Evolutionary conservation across 2,797 vertebrate species (phyloP).

Genomic region (Ataeniobius toweri): DNA sequence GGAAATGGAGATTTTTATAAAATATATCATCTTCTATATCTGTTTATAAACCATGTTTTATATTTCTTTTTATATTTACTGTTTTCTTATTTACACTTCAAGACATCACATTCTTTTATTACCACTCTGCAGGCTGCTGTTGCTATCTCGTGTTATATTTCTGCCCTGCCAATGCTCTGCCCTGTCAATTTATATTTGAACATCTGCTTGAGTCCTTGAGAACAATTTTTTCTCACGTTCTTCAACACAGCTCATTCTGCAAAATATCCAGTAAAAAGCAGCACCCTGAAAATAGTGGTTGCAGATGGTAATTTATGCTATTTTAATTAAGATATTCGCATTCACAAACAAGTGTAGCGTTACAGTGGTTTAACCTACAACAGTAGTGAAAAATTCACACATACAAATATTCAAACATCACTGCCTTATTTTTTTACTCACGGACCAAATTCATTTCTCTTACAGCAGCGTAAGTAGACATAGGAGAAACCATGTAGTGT

Average conservation of each 20-base stretch:
- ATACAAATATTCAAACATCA: constrained; percentile 3
- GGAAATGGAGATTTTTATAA: constrained; percentile 27
- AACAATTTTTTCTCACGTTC: background rate
- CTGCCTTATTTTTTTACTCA: background rate
- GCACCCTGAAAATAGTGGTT: background rate
- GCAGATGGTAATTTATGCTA: background rate
- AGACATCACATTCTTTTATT: constrained; percentile 3
- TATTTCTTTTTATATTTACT: constrained; percentile 5
- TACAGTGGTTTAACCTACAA: background rate
- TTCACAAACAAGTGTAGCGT: background rate
- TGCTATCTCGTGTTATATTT: background rate
- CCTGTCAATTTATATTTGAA: background rate
- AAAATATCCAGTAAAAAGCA: background rate
- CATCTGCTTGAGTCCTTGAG: background rate
- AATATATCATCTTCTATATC: constrained; percentile 16
- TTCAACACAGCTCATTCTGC: background rate
- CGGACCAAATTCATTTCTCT: constrained; percentile 2
- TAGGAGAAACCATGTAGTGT: constrained; percentile 10
- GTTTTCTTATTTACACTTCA: constrained; percentile 14
- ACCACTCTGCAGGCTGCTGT: constrained; percentile 2
- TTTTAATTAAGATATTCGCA: background rate
- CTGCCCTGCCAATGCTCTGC: background rate
- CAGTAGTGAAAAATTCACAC: background rate
- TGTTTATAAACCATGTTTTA: constrained; percentile 15
- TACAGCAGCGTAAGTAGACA: constrained; percentile 4